Conservation (phyloP, 1,140 invertebrate species). For the Radopholus similis region DNA sequence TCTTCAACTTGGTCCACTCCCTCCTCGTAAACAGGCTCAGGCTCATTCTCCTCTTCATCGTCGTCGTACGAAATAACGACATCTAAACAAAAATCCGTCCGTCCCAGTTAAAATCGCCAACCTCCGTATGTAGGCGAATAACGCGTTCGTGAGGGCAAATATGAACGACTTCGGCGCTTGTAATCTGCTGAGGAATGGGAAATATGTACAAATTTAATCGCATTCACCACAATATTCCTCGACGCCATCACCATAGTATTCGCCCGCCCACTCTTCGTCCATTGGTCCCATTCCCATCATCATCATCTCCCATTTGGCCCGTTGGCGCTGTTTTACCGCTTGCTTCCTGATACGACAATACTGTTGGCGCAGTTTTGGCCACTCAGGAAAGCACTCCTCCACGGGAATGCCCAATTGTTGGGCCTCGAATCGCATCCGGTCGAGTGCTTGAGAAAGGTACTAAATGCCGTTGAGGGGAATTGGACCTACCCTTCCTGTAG, state of each 20-base stretch:
- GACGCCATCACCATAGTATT: not conserved
- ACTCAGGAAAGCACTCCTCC: slow-evolving; percentile 43
- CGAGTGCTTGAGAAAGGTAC: not conserved
- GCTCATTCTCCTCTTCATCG: not conserved
- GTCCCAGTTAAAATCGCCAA: too few relatives aligned
- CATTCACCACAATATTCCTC: not conserved
- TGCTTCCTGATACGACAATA: slow-evolving; percentile 39
- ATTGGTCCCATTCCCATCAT: not conserved
- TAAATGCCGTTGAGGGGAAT: not conserved
- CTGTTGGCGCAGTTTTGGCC: slow-evolving; percentile 42
- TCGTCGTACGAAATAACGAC: not conserved
- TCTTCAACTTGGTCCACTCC: not conserved
- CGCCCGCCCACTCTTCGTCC: not conserved
- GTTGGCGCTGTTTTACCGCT: slow-evolving; percentile 15
- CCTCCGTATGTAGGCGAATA: not conserved
- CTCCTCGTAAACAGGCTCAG: not conserved
- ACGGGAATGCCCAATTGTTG: slow-evolving; percentile 16
- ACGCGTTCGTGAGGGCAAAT: not conserved
- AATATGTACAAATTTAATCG: too few relatives aligned
- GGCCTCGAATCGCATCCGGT: slow-evolving; percentile 15
- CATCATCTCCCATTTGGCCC: slow-evolving; percentile 3
- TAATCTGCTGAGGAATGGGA: too few relatives aligned
- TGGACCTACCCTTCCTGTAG: slow-evolving; percentile 30
- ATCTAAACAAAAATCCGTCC: too few relatives aligned
- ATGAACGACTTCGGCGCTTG: not conserved